Percentiles rank a stretch among this genome's conserved stretches.
Evolutionary conservation across 30 jellyfish, hydroid and myxozoan genomes (phyloP).

Genomic region (Chrysaora quinquecirrha): DNA sequence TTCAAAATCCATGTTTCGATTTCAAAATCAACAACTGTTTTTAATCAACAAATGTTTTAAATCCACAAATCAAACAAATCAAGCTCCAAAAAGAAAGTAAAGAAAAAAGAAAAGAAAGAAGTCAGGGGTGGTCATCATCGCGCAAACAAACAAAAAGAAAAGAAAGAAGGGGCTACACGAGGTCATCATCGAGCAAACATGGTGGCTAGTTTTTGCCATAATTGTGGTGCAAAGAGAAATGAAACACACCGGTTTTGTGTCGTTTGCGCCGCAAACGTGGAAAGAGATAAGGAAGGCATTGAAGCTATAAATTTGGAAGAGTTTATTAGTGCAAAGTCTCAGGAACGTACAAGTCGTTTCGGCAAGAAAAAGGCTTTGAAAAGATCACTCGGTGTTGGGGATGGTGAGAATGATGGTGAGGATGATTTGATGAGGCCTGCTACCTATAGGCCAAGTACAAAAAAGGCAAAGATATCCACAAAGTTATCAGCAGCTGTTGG

Average conservation of each 20-base stretch:
- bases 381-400: neutral
- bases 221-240: neutral
- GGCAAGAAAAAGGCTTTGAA: neutral
- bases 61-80: no score
- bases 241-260: neutral
- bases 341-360: neutral
- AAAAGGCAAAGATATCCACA: conserved; percentile 12
- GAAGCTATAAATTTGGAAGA: neutral
- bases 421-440: conserved; percentile 3
- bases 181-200: neutral
- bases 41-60: no score
- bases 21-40: no score
- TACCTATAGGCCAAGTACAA: neutral
- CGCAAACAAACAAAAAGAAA: neutral
- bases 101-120: no score
- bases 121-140: no score
- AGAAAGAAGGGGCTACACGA: neutral
- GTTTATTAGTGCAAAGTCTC: neutral
- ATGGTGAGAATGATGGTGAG: conserved; percentile 2
- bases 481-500: neutral
- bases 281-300: neutral
- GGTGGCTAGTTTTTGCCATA: neutral
- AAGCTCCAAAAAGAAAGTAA: no score
- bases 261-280: neutral
- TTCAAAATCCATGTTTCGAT: no score